These are phyloP conservation scores for Stenichneumon culpator DNA, from an alignment of 2,888 invertebrate genomes.

Conservation along the genomic window DNA sequence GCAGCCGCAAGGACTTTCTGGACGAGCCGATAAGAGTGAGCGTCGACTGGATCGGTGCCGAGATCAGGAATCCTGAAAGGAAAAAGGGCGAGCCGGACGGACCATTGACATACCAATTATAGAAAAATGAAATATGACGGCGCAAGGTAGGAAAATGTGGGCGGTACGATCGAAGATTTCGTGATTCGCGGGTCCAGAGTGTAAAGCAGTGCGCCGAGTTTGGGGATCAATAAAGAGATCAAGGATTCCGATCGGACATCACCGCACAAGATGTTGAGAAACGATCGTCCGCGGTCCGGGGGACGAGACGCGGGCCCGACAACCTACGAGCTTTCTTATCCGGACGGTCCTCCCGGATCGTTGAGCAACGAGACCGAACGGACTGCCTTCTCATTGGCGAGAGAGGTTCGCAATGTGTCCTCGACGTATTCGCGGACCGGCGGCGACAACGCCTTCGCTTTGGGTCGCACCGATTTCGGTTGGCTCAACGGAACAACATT, in stretches of 20 bases:
- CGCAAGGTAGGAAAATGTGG: conserved; percentile 64
- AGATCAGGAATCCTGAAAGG: neutral
- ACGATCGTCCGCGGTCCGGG: conserved; percentile 38
- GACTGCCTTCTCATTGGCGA: neutral
- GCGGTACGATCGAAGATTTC: conserved; percentile 74
- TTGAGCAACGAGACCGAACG: conserved; percentile 37
- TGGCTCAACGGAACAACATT: conserved; percentile 77
- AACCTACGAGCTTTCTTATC: conserved; percentile 49
- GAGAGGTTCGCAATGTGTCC: conserved; percentile 44
- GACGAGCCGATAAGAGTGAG: too few species aligned
- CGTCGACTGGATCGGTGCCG: neutral
- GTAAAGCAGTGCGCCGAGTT: neutral
- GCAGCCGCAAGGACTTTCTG: too few species aligned
- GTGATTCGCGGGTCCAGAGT: conserved; percentile 70
- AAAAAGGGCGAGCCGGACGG: neutral
- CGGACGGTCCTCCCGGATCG: conserved; percentile 54
- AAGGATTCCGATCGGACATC: neutral
- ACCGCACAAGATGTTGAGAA: conserved; percentile 47
- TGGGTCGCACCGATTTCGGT: conserved; percentile 68
- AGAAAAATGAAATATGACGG: conserved; percentile 12
- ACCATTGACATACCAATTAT: too few species aligned
- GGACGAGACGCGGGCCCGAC: conserved; percentile 49
- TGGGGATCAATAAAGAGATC: neutral
- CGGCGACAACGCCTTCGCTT: conserved; percentile 28
- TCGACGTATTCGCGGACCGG: conserved; percentile 53